A percentile compares a stretch with the other conserved stretches of the same genome.
Conservation (phyloP, 2,797 vertebrate species). For the Poecilia wingei region DNA sequence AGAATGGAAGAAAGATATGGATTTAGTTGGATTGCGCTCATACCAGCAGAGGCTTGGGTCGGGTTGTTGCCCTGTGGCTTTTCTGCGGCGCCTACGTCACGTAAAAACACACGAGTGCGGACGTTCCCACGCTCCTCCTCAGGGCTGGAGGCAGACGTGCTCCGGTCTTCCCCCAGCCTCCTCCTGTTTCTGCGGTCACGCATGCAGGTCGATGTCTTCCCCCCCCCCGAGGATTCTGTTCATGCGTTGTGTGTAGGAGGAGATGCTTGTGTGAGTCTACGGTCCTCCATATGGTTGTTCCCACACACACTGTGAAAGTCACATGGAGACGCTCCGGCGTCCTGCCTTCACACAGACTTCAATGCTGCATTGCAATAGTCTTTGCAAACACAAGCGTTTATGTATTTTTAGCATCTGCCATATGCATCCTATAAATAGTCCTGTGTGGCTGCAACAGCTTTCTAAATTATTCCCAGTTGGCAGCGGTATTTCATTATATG, state of each 20-base stretch:
- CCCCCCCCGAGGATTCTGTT: slow-evolving; percentile 39
- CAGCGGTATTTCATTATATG: slow-evolving; percentile 2
- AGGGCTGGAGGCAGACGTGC: slow-evolving; percentile 49
- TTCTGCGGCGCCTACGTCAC: slow-evolving; percentile 22
- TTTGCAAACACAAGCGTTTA: slow-evolving; percentile 3
- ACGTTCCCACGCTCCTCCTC: slow-evolving; percentile 37
- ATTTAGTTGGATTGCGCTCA: not conserved
- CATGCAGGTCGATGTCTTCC: slow-evolving; percentile 33
- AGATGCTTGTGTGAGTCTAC: slow-evolving; percentile 17
- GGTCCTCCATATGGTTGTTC: slow-evolving; percentile 68
- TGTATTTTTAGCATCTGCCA: slow-evolving; percentile 37
- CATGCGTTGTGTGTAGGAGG: slow-evolving; percentile 50
- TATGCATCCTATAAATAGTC: slow-evolving; percentile 46
- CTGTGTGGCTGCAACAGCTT: not conserved
- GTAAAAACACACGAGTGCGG: slow-evolving; percentile 12
- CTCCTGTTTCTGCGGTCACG: slow-evolving; percentile 48
- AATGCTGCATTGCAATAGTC: slow-evolving; percentile 22
- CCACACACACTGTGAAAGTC: slow-evolving; percentile 58
- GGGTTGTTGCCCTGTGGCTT: slow-evolving; percentile 7
- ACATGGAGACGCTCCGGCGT: slow-evolving; percentile 48
- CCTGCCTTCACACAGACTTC: slow-evolving; percentile 53
- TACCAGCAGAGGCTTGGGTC: slow-evolving; percentile 8
- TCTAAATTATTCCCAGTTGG: slow-evolving; percentile 15
- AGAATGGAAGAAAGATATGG: not conserved
- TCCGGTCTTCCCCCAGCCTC: slow-evolving; percentile 59